Conservation (phyloP, 2,888 invertebrate species). For the Eulithis testata region DNA sequence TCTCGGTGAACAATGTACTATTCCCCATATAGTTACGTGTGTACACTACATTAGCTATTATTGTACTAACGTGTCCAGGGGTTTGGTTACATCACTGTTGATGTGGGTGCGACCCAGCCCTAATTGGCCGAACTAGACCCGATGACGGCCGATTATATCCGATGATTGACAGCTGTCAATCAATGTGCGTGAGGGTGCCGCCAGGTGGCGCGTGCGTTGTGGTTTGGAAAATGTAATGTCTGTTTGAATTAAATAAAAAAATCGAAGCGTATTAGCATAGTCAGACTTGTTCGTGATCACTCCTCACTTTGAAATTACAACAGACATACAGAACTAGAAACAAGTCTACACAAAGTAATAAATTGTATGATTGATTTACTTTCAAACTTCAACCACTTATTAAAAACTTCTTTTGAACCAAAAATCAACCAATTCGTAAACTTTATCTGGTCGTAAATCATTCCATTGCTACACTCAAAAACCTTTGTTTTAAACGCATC, state of each 20-base stretch:
- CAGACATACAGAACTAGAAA: conserved; percentile 21
- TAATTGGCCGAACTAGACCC: conserved; percentile 75
- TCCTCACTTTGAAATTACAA: background rate
- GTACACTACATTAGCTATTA: conserved; percentile 49
- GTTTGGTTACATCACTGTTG: conserved; percentile 50
- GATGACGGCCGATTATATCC: conserved; percentile 71
- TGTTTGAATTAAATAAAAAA: background rate
- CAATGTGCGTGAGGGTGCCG: conserved; percentile 60
- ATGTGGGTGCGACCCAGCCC: conserved; percentile 60
- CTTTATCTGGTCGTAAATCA: conserved; percentile 52
- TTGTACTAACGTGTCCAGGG: conserved; percentile 43
- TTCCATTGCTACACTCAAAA: conserved; percentile 44
- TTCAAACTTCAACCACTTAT: conserved; percentile 24
- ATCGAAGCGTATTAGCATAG: too few species aligned
- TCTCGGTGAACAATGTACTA: too few species aligned
- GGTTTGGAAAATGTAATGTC: conserved; percentile 30
- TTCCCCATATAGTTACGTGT: conserved; percentile 4
- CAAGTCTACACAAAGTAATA: conserved; percentile 15
- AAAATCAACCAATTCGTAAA: conserved; percentile 50
- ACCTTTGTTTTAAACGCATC: conserved; percentile 49
- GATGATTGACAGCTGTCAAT: conserved; percentile 81
- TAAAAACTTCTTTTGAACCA: conserved; percentile 36
- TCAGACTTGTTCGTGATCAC: too few species aligned
- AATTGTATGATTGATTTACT: conserved; percentile 33
- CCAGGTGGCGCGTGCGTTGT: conserved; percentile 70